Percentiles rank a stretch among this genome's conserved stretches.
Evolutionary conservation across 2,113 vertebrate genomes (phyloP).

Genomic region (Pomatorhinus ruficollis): DNA sequence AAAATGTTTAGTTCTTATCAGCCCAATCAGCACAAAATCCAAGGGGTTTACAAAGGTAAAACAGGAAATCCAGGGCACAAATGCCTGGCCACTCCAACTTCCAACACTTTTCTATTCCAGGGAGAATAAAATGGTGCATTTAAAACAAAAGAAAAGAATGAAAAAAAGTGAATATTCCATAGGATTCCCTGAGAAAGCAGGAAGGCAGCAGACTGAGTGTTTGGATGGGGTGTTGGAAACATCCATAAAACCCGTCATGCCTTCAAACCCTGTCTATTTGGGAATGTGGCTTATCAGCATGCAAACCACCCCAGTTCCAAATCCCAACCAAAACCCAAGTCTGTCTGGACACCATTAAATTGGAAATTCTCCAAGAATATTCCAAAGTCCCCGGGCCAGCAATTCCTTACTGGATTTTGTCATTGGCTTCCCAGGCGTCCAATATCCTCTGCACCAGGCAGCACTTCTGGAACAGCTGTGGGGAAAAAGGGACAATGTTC

Average conservation of each 20-base stretch:
- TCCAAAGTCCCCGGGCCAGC: too few relatives aligned
- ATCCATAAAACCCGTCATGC: neutral
- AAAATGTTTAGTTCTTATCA: neutral
- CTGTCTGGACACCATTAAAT: accelerated
- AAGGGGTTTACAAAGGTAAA: neutral
- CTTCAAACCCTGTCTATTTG: accelerated
- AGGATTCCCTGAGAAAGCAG: neutral
- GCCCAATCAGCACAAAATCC: neutral
- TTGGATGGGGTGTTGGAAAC: neutral
- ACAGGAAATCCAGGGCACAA: neutral
- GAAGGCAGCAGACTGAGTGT: neutral
- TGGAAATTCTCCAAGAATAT: neutral
- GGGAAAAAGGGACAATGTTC: neutral
- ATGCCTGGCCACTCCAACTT: neutral
- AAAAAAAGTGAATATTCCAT: accelerated
- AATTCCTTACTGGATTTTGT: constrained; percentile 88
- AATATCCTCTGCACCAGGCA: constrained; percentile 91
- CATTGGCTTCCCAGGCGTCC: constrained; percentile 96
- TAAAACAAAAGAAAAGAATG: neutral
- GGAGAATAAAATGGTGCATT: neutral
- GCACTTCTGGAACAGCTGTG: constrained; percentile 93
- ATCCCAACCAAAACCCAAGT: accelerated
- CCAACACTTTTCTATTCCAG: neutral
- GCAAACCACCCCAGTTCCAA: neutral
- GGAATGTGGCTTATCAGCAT: neutral